phyloP scores from a whole-genome alignment of 2,888 invertebrate genomes.

The Dynastes hyllus region DNA sequence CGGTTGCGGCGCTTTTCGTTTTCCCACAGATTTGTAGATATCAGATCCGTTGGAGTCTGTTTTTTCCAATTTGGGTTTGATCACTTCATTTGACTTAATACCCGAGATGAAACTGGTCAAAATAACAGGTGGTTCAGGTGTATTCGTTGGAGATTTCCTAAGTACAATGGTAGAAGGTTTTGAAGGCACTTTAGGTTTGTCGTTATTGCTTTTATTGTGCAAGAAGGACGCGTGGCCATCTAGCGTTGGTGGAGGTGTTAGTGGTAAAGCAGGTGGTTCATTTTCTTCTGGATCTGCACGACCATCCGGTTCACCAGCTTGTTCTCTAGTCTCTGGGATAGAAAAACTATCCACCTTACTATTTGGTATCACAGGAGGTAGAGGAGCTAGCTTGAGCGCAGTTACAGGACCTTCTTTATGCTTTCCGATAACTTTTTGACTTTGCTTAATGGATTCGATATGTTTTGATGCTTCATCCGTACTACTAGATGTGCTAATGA shows the following conservation, averaged over 20 bases:
- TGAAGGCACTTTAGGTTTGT: constrained; percentile 81
- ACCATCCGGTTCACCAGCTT: constrained; percentile 91
- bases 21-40: constrained; percentile 71
- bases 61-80: constrained; percentile 70
- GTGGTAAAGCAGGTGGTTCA: constrained; percentile 81
- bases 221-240: constrained; percentile 79
- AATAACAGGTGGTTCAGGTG: constrained; percentile 55
- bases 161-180: constrained; percentile 75
- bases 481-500: constrained; percentile 1
- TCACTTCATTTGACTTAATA: constrained; percentile 43
- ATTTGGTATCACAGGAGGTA: constrained; percentile 39
- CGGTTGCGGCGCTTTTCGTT: constrained; percentile 86
- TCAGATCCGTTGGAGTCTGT: constrained; percentile 75
- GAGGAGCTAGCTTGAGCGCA: constrained; percentile 27
- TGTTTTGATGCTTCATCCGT: constrained; percentile 5
- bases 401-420: background rate
- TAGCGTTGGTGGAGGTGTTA: constrained; percentile 78
- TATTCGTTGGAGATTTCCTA: constrained; percentile 61
- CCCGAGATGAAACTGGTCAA: constrained; percentile 63
- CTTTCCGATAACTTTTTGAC: too few relatives aligned
- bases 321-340: constrained; percentile 77
- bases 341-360: constrained; percentile 48
- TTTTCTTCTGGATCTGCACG: constrained; percentile 86
- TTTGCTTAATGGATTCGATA: background rate
- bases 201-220: constrained; percentile 73